Base-by-base conservation (phyloP, 1,140 invertebrate species). In the Drosophila varians region DNA sequence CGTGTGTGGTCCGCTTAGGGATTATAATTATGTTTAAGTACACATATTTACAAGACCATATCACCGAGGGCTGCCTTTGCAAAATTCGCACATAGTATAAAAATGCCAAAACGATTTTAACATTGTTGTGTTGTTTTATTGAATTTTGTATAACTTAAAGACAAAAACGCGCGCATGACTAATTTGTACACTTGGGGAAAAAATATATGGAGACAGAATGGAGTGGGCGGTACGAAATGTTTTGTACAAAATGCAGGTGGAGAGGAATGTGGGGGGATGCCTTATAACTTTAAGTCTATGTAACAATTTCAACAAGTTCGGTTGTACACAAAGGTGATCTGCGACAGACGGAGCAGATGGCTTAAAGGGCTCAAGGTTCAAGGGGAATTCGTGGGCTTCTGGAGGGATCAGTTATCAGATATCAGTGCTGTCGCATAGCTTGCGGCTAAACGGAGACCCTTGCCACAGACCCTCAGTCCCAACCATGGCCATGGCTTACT, bases 401-500 rank as follows among this genome's bases (percentile, higher is more conserved):
- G 28, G 28, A 31, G 53, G 51, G 71, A 56, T 70, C 73, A 84
- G 73, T 87, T 86, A 86, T 86, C 76, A 76, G 79, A 72, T 77
- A 87, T 87, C 82, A 87, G 82, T 87, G 82, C 82, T 87, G 82
- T 82, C 82, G 82, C 76, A 52, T 65, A 69, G 73, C 55, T 40
- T 51, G 73, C 45, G 72, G 66, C 54, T 51, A 54, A 28, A n/a
- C 60, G 36, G 47, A n/a, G 21, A 47, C 9, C 36, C 36, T 14
- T 28, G 36, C 16, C 25, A n/a, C 12, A 21, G 36, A 38, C 19
- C 36, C 56, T 92, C 92, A 95, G 84, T 94, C 94, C 93, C 94
- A 95, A 55, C 94, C 93, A 52, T 86, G 80, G 34, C 79, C 74
- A 55, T 92, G 89, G 52, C 93, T 92, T 8, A 92, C 91, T 40